Conservation (phyloP, 2,888 invertebrate genomes). For the Hydraecia micacea region DNA sequence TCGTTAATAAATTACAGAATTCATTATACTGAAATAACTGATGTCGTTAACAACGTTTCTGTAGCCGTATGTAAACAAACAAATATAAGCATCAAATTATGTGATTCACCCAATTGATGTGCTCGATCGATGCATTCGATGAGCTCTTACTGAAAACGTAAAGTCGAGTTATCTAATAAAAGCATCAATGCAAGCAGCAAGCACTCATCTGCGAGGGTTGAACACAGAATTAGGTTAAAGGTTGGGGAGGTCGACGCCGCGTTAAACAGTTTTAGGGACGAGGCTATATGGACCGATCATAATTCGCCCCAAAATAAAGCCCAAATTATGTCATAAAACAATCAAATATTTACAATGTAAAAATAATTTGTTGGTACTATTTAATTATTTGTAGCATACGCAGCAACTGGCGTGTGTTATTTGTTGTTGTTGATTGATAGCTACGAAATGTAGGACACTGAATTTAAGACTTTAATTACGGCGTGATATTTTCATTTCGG, state of each 20-base stretch:
- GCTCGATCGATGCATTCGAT: slow-evolving; percentile 46
- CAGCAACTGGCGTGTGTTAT: slow-evolving; percentile 32
- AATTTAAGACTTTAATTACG: slow-evolving; percentile 48
- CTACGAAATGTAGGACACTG: slow-evolving; percentile 47
- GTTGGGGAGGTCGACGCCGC: slow-evolving; percentile 78
- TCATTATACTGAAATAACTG: slow-evolving; percentile 27
- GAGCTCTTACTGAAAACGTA: slow-evolving; percentile 53
- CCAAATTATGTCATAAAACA: slow-evolving; percentile 76
- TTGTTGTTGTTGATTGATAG: slow-evolving; percentile 55
- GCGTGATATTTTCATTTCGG: slow-evolving; percentile 40
- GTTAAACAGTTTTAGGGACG: slow-evolving; percentile 81
- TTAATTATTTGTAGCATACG: slow-evolving; percentile 27
- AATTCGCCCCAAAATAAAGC: slow-evolving; percentile 80
- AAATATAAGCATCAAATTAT: slow-evolving; percentile 61
- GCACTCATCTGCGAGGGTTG: slow-evolving; percentile 79
- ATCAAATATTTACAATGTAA: slow-evolving; percentile 56
- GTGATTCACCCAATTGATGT: slow-evolving; percentile 68
- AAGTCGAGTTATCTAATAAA: slow-evolving; percentile 79
- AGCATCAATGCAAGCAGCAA: slow-evolving; percentile 75
- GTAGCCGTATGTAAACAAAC: slow-evolving; percentile 67
- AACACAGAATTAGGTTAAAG: slow-evolving; percentile 83
- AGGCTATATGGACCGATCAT: slow-evolving; percentile 79
- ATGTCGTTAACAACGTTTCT: slow-evolving; percentile 38
- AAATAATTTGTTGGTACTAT: slow-evolving; percentile 42
- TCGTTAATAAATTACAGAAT: slow-evolving; percentile 45